Evolutionary conservation across 2,888 invertebrate genomes (phyloP).

Genomic region (Villa cingulata): DNA sequence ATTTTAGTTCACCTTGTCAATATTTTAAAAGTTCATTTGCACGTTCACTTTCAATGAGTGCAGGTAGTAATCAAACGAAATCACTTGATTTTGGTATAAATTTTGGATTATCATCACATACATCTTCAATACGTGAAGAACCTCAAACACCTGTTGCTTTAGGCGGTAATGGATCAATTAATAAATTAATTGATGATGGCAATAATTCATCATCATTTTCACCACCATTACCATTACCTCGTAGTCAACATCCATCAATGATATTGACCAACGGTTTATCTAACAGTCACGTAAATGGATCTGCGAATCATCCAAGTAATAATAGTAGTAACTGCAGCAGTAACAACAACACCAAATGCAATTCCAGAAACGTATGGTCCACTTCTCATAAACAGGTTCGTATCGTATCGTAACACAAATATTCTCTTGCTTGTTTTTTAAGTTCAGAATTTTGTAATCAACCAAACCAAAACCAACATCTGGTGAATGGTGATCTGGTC

Average conservation of each 20-base stretch:
- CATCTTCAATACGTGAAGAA: constrained; percentile 8
- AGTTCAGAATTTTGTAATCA: too few species aligned
- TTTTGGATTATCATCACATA: constrained; percentile 9
- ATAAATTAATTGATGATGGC: not conserved
- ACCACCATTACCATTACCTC: constrained; percentile 7
- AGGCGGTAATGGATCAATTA: not conserved
- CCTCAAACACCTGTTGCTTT: not conserved
- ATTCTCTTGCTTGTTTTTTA: not conserved
- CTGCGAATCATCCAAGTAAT: too few species aligned
- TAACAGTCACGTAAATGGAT: not conserved
- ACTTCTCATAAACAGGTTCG: constrained; percentile 6
- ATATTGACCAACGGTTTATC: not conserved
- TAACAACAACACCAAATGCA: not conserved
- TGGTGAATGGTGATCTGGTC: too few species aligned
- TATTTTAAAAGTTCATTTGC: constrained; percentile 44
- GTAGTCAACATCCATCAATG: constrained; percentile 8
- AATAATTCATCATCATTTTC: not conserved
- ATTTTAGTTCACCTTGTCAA: constrained; percentile 34
- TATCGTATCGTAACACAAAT: not conserved
- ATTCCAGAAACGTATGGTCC: constrained; percentile 7
- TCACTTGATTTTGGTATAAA: constrained; percentile 33
- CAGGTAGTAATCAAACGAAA: constrained; percentile 26
- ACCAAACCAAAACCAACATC: too few species aligned
- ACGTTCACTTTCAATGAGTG: constrained; percentile 37
- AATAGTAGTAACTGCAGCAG: not conserved